A percentile compares a stretch with the other conserved stretches of the same genome.
These are phyloP conservation scores for Centropyge bicolor DNA, from an alignment of 2,797 vertebrate species.

Conservation along the genomic window DNA sequence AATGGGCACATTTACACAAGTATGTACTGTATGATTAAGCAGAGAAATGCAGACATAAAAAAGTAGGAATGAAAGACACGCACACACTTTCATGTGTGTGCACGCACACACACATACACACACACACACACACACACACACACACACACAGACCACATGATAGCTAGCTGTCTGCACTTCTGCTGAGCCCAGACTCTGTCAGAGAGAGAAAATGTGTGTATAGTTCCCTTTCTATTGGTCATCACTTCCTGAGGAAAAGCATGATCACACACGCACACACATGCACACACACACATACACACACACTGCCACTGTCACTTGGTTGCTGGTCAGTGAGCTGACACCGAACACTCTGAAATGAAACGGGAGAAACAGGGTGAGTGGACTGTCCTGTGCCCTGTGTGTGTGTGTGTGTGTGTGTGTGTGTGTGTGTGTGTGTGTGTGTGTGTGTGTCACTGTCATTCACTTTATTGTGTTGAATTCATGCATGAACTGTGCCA, in stretches of 20 bases:
- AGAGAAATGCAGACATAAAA: background rate
- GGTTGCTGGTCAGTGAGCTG: conserved; percentile 44
- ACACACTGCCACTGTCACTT: conserved; percentile 51
- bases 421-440: conserved; percentile 1
- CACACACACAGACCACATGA: conserved; percentile 81
- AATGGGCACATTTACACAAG: background rate
- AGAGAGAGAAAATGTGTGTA: conserved; percentile 70
- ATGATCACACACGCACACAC: conserved; percentile 63
- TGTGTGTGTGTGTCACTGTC: conserved; percentile 18
- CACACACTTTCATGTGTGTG: too few species aligned
- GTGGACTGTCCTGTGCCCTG: conserved; percentile 39
- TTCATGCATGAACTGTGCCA: background rate
- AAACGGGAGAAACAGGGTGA: conserved; percentile 65
- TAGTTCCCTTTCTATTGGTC: conserved; percentile 84
- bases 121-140: conserved; percentile 25
- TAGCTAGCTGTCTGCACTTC: conserved; percentile 84
- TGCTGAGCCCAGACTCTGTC: conserved; percentile 81
- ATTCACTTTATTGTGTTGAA: conserved; percentile 7
- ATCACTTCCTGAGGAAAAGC: conserved; percentile 83
- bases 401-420: conserved; percentile 6
- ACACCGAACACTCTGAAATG: conserved; percentile 20
- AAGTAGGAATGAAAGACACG: conserved; percentile 27
- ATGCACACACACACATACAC: conserved; percentile 29
- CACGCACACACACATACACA: conserved; percentile 3
- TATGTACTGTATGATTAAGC: background rate